Evolutionary conservation across 2,888 invertebrate genomes (phyloP).

Genomic region (Dryocosmus kuriphilus): DNA sequence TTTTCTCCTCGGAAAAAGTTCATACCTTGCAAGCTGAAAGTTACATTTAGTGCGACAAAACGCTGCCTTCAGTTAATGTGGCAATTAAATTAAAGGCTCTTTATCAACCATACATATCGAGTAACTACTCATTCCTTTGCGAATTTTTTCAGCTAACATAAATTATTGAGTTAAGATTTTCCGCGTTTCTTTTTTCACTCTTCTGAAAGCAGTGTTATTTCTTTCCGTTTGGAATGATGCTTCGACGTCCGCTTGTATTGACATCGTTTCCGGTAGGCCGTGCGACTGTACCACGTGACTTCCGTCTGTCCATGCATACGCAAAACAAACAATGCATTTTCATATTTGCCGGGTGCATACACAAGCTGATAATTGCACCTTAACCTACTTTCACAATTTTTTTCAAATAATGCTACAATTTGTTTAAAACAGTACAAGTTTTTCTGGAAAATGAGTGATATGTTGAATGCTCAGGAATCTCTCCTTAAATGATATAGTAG

Average conservation of each 20-base stretch:
- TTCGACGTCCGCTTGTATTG: slow-evolving; percentile 59
- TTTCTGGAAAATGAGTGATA: background rate
- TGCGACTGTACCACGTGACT: slow-evolving; percentile 71
- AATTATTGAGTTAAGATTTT: background rate
- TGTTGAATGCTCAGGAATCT: background rate
- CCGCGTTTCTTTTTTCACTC: background rate
- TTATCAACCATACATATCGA: background rate
- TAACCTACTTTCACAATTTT: background rate
- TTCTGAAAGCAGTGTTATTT: background rate
- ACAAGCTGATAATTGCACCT: background rate
- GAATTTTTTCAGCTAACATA: background rate
- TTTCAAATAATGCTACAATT: too few species aligned
- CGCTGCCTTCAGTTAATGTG: background rate
- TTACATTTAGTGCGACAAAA: background rate
- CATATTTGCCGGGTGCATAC: slow-evolving; percentile 45
- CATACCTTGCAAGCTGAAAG: background rate
- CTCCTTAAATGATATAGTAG: background rate
- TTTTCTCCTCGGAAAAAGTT: slow-evolving; percentile 2
- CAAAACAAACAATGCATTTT: slow-evolving; percentile 55
- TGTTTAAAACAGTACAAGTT: background rate
- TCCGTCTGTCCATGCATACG: slow-evolving; percentile 64
- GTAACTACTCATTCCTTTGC: background rate
- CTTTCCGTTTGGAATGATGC: slow-evolving; percentile 37
- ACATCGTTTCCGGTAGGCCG: slow-evolving; percentile 65
- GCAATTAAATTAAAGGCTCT: background rate